phyloP scores from a whole-genome alignment of 2,888 invertebrate genomes.

The Unio pictorum region DNA sequence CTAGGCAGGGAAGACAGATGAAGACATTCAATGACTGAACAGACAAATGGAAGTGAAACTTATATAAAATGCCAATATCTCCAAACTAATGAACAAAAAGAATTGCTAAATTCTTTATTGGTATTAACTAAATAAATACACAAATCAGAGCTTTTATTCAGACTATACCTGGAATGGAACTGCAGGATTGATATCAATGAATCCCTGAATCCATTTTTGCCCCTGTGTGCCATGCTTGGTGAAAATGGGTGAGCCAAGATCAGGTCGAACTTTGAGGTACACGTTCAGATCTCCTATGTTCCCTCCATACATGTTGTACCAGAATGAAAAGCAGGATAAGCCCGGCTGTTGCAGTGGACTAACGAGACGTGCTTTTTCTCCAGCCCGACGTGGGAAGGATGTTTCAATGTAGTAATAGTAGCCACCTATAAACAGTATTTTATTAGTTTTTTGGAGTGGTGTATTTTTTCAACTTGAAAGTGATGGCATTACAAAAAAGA shows the following conservation, averaged over 20 bases:
- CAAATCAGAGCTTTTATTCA: no score
- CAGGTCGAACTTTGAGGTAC: slow-evolving; percentile 44
- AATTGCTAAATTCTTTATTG: not conserved
- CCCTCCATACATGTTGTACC: slow-evolving; percentile 65
- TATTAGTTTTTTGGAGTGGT: not conserved
- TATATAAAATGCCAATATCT: no score
- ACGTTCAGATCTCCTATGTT: slow-evolving; percentile 59
- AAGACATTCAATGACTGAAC: no score
- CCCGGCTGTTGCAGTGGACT: slow-evolving; percentile 34
- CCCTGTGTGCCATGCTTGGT: slow-evolving; percentile 51
- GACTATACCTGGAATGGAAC: slow-evolving; percentile 47
- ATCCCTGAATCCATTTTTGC: slow-evolving; percentile 49
- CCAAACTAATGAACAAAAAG: not conserved
- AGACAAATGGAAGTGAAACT: no score
- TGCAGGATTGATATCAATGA: slow-evolving; percentile 38
- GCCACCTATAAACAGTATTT: slow-evolving; percentile 28
- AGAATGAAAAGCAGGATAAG: slow-evolving; percentile 55
- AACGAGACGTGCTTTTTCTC: slow-evolving; percentile 74
- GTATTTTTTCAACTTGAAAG: no score
- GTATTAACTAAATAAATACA: not conserved
- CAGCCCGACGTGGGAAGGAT: slow-evolving; percentile 59
- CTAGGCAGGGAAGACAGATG: no score
- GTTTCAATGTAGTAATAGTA: slow-evolving; percentile 56
- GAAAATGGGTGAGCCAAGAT: slow-evolving; percentile 46
- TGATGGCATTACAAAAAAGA: no score